Evolutionary conservation across 2,797 vertebrate species (phyloP).

Genomic region (Pelochelys cantorii): DNA sequence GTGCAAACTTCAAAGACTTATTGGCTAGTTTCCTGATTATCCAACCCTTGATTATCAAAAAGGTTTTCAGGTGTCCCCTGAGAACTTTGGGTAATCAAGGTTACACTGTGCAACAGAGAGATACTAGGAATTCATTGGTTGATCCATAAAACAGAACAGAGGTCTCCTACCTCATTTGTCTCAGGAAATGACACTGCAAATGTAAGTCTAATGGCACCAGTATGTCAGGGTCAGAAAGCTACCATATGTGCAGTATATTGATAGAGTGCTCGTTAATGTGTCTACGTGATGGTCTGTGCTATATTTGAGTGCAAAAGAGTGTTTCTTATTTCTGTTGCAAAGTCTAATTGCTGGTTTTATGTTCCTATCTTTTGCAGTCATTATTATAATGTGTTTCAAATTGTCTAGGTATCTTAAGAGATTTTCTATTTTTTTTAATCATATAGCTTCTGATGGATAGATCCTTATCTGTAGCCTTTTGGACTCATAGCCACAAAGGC

Average conservation of each 20-base stretch:
- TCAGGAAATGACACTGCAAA: conserved; percentile 37
- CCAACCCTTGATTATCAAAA: conserved; percentile 22
- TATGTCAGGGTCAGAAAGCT: conserved; percentile 21
- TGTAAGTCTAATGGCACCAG: conserved; percentile 28
- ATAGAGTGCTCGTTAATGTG: background rate
- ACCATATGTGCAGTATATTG: conserved; percentile 29
- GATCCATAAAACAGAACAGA: conserved; percentile 12
- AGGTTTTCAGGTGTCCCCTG: conserved; percentile 14
- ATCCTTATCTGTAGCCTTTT: background rate
- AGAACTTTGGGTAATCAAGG: background rate
- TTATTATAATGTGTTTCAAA: conserved; percentile 37
- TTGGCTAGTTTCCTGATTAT: conserved; percentile 15
- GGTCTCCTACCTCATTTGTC: conserved; percentile 32
- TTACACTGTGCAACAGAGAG: background rate
- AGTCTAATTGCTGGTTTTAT: conserved; percentile 18
- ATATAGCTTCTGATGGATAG: background rate
- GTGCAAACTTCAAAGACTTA: background rate
- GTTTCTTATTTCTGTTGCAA: conserved; percentile 7
- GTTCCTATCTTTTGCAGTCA: conserved; percentile 18
- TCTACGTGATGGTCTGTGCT: conserved; percentile 21
- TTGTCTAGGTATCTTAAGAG: background rate
- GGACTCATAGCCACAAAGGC: background rate
- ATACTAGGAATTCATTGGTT: background rate
- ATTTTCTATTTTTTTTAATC: background rate
- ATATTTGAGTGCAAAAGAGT: conserved; percentile 22